Conservation (phyloP, 2,113 vertebrate species). For the Puntigrus tetrazona region DNA sequence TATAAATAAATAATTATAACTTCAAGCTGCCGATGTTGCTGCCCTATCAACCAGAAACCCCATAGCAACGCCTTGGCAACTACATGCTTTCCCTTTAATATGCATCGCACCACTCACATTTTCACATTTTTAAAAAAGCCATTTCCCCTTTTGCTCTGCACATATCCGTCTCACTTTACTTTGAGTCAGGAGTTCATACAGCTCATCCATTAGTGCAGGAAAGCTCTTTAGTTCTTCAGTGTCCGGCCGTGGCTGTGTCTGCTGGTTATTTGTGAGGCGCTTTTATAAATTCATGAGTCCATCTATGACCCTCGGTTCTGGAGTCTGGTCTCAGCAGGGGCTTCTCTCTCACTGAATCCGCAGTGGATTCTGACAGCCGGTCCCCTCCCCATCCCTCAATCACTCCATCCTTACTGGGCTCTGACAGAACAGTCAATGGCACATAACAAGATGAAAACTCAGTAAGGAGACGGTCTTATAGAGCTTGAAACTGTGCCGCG, state of each 20-base stretch:
- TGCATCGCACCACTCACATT: conserved; percentile 4
- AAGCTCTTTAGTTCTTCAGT: not conserved
- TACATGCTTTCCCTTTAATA: not conserved
- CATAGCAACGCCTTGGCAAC: not conserved
- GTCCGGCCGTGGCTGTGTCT: not conserved
- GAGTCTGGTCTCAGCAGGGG: conserved; percentile 13
- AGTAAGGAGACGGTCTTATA: not conserved
- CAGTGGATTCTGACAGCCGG: conserved; percentile 9
- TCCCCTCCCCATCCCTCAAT: not conserved
- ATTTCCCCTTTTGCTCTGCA: not conserved
- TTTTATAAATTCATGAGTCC: conserved; percentile 39
- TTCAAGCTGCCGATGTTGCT: no score
- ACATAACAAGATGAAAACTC: conserved; percentile 32
- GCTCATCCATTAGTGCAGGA: conserved; percentile 13
- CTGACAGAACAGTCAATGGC: conserved; percentile 30
- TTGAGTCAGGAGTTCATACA: not conserved
- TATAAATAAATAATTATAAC: no score
- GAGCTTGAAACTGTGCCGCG: not conserved
- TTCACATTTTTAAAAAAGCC: not conserved
- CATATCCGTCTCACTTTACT: not conserved
- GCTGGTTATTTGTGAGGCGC: conserved; percentile 23
- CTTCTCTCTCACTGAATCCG: not conserved
- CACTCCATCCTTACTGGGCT: not conserved
- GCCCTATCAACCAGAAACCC: not conserved
- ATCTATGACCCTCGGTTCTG: conserved; percentile 13